phyloP scores from a whole-genome alignment of 1,140 invertebrate genomes.

The Protaetia brevitarsis region DNA sequence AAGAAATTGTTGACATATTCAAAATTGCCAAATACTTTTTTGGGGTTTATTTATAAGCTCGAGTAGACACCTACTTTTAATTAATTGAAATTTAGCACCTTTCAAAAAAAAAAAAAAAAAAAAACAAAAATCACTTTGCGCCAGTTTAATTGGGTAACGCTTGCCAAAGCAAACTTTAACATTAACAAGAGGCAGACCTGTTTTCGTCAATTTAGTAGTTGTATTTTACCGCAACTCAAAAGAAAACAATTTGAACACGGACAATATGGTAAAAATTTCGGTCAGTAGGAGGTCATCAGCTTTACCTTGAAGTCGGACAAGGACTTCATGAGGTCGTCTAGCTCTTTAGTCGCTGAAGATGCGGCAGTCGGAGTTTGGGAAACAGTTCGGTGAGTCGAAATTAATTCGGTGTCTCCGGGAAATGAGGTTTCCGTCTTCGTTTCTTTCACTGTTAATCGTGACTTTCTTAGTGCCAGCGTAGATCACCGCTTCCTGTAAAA shows the following conservation, averaged over 20 bases:
- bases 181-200: not conserved
- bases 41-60: no score
- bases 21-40: no score
- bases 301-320: conserved; percentile 94
- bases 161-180: not conserved
- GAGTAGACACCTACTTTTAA: no score
- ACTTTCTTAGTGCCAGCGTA: conserved; percentile 61
- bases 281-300: no score
- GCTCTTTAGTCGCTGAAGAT: conserved; percentile 89
- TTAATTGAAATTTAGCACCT: no score
- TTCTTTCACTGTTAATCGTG: conserved; percentile 63
- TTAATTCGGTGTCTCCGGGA: conserved; percentile 49
- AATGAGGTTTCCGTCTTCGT: conserved; percentile 63
- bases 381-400: conserved; percentile 41
- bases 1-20: no score
- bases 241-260: not conserved
- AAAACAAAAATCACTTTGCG: not conserved
- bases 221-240: not conserved
- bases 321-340: conserved; percentile 96
- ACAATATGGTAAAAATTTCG: conserved; percentile 26
- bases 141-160: not conserved
- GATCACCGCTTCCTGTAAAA: conserved; percentile 47
- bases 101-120: no score
- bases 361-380: conserved; percentile 55
- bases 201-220: not conserved